Conservation (phyloP, 1,140 invertebrate species). For the Drosophila subobscura region DNA sequence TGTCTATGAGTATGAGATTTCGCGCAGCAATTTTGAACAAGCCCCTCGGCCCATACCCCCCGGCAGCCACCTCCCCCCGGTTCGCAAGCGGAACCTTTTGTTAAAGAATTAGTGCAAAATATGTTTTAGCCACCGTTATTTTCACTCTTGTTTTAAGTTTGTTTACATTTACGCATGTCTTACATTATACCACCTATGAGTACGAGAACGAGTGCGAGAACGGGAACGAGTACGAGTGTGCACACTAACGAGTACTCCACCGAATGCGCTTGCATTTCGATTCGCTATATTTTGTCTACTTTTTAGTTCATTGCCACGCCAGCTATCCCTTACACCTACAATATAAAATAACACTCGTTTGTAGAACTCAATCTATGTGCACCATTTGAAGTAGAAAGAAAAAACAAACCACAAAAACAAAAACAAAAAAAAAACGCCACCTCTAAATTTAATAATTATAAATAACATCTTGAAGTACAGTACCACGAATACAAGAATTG, state of each 20-base stretch:
- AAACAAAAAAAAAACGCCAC: conserved; percentile 10
- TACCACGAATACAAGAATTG: conserved; percentile 67
- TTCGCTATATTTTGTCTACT: conserved; percentile 37
- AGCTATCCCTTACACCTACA: conserved; percentile 1
- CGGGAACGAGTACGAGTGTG: conserved; percentile 2
- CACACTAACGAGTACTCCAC: conserved; percentile 19
- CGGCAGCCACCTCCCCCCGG: not conserved
- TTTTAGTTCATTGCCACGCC: conserved; percentile 39
- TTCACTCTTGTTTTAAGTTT: conserved; percentile 36
- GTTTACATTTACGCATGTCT: conserved; percentile 31
- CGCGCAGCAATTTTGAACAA: conserved; percentile 75
- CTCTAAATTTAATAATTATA: conserved; percentile 31
- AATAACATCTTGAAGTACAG: conserved; percentile 62
- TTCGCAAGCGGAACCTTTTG: conserved; percentile 7
- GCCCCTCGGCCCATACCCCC: conserved; percentile 20
- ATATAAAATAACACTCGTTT: conserved; percentile 46
- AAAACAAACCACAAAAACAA: conserved; percentile 34
- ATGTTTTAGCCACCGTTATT: conserved; percentile 21
- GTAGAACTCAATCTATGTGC: conserved; percentile 46
- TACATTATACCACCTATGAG: conserved; percentile 34
- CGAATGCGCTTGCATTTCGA: conserved; percentile 39
- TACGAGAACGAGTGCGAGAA: not conserved
- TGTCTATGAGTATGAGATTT: conserved; percentile 76
- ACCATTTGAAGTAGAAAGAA: conserved; percentile 66
- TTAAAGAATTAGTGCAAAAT: conserved; percentile 42